Conservation (phyloP, 2,888 invertebrate genomes). For the Cheilosia grossa region DNA sequence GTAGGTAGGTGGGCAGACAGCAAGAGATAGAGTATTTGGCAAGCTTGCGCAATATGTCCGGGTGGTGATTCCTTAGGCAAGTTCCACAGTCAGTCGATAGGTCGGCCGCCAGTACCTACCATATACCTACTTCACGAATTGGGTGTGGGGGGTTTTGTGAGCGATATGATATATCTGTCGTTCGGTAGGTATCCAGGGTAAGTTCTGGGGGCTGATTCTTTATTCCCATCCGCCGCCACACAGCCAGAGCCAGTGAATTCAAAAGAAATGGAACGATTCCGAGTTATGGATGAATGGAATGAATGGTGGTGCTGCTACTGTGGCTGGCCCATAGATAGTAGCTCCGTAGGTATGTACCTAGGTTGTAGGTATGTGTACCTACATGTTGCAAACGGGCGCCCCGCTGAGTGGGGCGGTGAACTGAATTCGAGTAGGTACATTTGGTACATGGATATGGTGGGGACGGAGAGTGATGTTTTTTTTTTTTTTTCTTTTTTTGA, state of each 20-base stretch:
- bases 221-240: conserved; percentile 34
- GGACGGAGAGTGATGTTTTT: conserved; percentile 2
- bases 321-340: conserved; percentile 73
- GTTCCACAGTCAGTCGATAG: conserved; percentile 66
- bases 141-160: conserved; percentile 35
- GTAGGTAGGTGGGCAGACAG: conserved; percentile 70
- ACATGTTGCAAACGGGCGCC: conserved; percentile 47
- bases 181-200: conserved; percentile 74
- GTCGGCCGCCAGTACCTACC: conserved; percentile 61
- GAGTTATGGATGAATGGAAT: conserved; percentile 70
- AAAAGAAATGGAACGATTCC: conserved; percentile 69
- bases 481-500: background rate
- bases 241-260: conserved; percentile 41
- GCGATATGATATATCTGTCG: conserved; percentile 74
- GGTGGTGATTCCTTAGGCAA: conserved; percentile 64
- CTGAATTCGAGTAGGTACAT: conserved; percentile 8
- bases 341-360: conserved; percentile 53
- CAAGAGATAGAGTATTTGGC: conserved; percentile 73
- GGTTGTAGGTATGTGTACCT: conserved; percentile 64
- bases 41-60: conserved; percentile 75
- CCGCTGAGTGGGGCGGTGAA: conserved; percentile 28
- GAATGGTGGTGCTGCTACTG: conserved; percentile 70
- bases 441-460: conserved; percentile 9
- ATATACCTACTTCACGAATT: conserved; percentile 12
- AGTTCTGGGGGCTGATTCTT: conserved; percentile 71